Percentiles rank a stretch among this genome's conserved stretches.
These are phyloP conservation scores for Ditylenchus dipsaci DNA, from an alignment of 1,140 invertebrate genomes.

Conservation along the genomic window DNA sequence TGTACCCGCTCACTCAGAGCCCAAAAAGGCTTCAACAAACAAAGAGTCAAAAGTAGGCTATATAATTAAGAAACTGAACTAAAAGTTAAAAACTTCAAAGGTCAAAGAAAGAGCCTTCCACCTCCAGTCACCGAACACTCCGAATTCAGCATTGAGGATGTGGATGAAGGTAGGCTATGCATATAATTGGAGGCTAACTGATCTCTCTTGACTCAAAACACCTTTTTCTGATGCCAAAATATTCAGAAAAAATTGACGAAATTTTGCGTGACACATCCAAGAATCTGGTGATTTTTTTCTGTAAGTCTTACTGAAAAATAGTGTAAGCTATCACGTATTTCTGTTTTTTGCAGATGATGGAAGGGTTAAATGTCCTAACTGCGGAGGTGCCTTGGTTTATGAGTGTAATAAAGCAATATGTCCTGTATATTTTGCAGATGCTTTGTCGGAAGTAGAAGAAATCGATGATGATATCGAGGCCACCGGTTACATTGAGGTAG, in stretches of 20 bases:
- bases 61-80: too few relatives aligned
- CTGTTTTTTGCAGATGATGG: slow-evolving; percentile 51
- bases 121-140: slow-evolving; percentile 14
- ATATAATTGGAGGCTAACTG: too few relatives aligned
- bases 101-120: not conserved
- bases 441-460: slow-evolving; percentile 54
- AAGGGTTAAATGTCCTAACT: slow-evolving; percentile 52
- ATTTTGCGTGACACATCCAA: slow-evolving; percentile 54
- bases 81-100: too few relatives aligned
- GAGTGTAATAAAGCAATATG: too few relatives aligned
- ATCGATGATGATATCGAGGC: slow-evolving; percentile 58
- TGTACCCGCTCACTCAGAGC: not conserved
- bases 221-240: too few relatives aligned
- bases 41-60: slow-evolving; percentile 3
- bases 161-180: slow-evolving; percentile 46
- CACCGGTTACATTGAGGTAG: slow-evolving; percentile 56
- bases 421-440: slow-evolving; percentile 9
- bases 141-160: slow-evolving; percentile 57
- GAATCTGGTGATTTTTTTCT: slow-evolving; percentile 58
- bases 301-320: slow-evolving; percentile 31
- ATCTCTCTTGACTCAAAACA: too few relatives aligned
- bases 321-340: not conserved
- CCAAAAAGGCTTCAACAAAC: slow-evolving; percentile 9
- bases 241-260: slow-evolving; percentile 53
- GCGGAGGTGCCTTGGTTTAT: slow-evolving; percentile 12